Percentiles rank a stretch among this genome's conserved stretches.
These are phyloP conservation scores for Trichopoda pennipes DNA, from an alignment of 2,888 invertebrate genomes.

Conservation along the genomic window DNA sequence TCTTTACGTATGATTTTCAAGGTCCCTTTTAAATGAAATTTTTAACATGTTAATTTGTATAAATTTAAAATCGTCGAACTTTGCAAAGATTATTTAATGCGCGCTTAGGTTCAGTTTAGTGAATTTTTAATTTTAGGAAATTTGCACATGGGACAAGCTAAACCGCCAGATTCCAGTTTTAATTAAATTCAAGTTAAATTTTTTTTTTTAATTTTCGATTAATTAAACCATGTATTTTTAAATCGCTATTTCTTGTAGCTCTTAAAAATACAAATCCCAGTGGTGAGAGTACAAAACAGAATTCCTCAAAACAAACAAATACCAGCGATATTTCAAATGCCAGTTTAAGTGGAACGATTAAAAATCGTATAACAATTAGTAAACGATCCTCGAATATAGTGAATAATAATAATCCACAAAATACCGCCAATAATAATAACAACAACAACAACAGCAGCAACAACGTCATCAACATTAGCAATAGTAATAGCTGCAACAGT, in stretches of 20 bases:
- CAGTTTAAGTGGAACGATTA: constrained; percentile 61
- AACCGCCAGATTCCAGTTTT: no score
- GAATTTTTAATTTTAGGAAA: no score
- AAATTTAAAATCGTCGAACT: no score
- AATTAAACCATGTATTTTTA: neutral
- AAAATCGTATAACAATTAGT: constrained; percentile 65
- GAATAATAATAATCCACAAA: constrained; percentile 59
- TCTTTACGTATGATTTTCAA: no score
- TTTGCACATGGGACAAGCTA: no score
- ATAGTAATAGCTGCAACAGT: constrained; percentile 61
- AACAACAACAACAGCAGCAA: constrained; percentile 42
- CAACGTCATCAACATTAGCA: constrained; percentile 44
- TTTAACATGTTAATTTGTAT: no score
- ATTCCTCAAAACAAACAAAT: constrained; percentile 64
- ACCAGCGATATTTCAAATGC: constrained; percentile 61
- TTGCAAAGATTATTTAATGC: no score
- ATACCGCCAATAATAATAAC: constrained; percentile 49
- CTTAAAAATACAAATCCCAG: constrained; percentile 65
- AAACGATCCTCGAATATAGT: constrained; percentile 63
- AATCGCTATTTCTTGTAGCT: constrained; percentile 22
- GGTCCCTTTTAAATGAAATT: no score
- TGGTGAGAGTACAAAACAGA: constrained; percentile 67
- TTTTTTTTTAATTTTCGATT: no score
- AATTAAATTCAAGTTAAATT: no score
- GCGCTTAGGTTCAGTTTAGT: no score